Base-by-base conservation (phyloP, 1,140 invertebrate species). In the Hylyphantes graminicola region DNA sequence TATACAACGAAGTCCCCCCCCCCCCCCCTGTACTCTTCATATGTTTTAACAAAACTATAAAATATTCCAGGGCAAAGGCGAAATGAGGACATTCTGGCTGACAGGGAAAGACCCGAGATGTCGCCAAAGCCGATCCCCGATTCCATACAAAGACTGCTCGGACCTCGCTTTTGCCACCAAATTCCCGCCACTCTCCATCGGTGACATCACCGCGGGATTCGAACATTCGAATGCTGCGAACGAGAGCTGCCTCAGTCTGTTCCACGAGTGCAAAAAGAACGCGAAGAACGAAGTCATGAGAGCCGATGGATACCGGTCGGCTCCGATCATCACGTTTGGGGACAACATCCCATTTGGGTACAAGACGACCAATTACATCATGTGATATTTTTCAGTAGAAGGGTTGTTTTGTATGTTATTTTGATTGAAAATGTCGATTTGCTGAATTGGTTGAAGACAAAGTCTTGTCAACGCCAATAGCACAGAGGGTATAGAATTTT, bases 11-110 rank as follows among this genome's bases (percentile, higher is more conserved):
- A n/a, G n/a, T n/a, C n/a, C n/a, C n/a, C n/a, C n/a, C n/a, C n/a
- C n/a, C n/a, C n/a, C n/a, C n/a, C n/a, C n/a, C n/a, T n/a, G n/a
- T n/a, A n/a, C n/a, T n/a, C n/a, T n/a, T n/a, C n/a, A n/a, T n/a
- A n/a, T n/a, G n/a, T n/a, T n/a, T n/a, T n/a, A n/a, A n/a, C n/a
- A n/a, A n/a, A n/a, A 35, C 35, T 35, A 35, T 35, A 35, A 35
- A 35, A 35, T 13, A 35, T 9, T 75, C 13, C 21, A 98, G 90
- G 96, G 96, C 12, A 97, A 97, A 91, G 96, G 96, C 53, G 93
- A 94, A 87, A 95, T 96, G 94, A 92, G 94, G 89, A 95, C 95
- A 0, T 97, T 94, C 89, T 98, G 96, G 95, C 88, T 98, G 50
- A 89, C 93, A 11, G 95, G 94, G 0, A 95, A 96, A 88, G 48